A percentile compares a stretch with the other conserved stretches of the same genome.
phyloP scores from a whole-genome alignment of 2,113 vertebrate species.

The Hepsetus odoe region DNA sequence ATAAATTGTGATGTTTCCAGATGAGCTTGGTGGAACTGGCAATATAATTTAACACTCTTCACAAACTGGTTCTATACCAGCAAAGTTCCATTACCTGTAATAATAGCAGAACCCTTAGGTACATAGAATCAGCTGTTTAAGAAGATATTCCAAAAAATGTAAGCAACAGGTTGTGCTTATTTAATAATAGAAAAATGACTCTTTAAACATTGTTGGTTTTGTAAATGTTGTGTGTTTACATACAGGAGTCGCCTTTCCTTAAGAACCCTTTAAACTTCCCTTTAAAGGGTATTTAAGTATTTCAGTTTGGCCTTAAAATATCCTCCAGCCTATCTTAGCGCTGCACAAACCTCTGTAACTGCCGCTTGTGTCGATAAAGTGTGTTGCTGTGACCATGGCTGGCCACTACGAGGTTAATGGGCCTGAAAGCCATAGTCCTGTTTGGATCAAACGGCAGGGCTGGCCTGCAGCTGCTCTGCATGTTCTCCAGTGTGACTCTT shows the following conservation, averaged over 20 bases:
- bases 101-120: too few relatives aligned
- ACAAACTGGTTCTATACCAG: too few relatives aligned
- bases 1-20: too few relatives aligned
- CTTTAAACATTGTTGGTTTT: too few relatives aligned
- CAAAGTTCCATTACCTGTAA: too few relatives aligned
- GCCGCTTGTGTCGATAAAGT: constrained; percentile 22
- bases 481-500: constrained; percentile 13
- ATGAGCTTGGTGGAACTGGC: too few relatives aligned
- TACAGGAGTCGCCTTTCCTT: not conserved
- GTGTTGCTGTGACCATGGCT: constrained; percentile 16
- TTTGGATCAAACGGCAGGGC: constrained; percentile 23
- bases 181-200: too few relatives aligned
- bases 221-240: not conserved
- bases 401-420: constrained; percentile 36
- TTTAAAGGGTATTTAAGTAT: not conserved
- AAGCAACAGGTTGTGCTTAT: too few relatives aligned
- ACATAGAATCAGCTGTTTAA: too few relatives aligned
- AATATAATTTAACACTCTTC: too few relatives aligned
- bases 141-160: too few relatives aligned
- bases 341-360: not conserved
- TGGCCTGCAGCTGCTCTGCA: constrained; percentile 30
- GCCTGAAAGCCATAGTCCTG: not conserved
- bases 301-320: constrained; percentile 7
- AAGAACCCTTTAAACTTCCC: not conserved
- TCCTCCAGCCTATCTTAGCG: not conserved